Conservation (phyloP, 1,140 invertebrate species). For the Lucilia cuprina region DNA sequence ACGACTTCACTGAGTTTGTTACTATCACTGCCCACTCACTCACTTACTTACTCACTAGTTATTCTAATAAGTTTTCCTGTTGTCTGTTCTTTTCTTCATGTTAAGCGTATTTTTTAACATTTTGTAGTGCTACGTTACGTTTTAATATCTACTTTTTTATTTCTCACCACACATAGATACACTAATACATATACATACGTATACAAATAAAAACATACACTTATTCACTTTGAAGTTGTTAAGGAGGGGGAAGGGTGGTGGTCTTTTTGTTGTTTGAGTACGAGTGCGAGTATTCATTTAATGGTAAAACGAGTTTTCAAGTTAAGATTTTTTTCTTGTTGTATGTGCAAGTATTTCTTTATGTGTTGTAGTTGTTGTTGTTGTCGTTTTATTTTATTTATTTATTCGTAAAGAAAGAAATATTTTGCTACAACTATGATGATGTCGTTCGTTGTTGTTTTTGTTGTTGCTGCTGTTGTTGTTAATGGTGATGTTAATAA, state of each 20-base stretch:
- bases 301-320: constrained; percentile 31
- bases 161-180: not conserved
- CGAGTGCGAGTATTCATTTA: not conserved
- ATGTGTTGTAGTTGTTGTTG: too few species aligned
- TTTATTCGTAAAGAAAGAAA: not conserved
- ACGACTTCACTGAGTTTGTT: too few species aligned
- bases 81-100: not conserved
- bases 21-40: too few species aligned
- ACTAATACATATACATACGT: not conserved
- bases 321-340: constrained; percentile 14
- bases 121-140: not conserved
- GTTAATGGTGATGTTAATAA: not conserved
- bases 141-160: not conserved
- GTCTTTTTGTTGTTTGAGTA: not conserved
- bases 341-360: constrained; percentile 28
- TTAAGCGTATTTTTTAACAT: not conserved
- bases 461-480: too few species aligned
- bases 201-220: too few species aligned
- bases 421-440: not conserved
- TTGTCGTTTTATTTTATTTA: not conserved
- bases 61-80: too few species aligned
- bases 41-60: too few species aligned
- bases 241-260: too few species aligned
- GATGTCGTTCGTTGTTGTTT: too few species aligned
- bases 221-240: not conserved